These are phyloP conservation scores for Torymus auratus DNA, from an alignment of 2,888 invertebrate species.

Conservation along the genomic window DNA sequence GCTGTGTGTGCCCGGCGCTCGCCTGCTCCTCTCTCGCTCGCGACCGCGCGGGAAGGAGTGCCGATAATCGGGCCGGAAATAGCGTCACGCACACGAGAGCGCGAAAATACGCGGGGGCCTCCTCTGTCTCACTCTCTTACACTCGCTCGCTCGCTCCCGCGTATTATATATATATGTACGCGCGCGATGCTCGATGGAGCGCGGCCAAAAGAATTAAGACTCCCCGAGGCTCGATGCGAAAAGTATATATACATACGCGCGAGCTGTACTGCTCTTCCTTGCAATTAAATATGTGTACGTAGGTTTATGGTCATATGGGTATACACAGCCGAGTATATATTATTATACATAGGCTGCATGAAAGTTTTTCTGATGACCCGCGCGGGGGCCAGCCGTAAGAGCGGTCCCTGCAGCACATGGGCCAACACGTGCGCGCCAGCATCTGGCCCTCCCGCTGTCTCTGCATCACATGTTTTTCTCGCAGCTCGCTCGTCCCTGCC, in stretches of 20 bases:
- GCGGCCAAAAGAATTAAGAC: constrained; percentile 44
- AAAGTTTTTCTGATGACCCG: too few species aligned
- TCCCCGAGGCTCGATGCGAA: constrained; percentile 8
- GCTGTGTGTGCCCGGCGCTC: background rate
- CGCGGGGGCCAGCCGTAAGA: too few species aligned
- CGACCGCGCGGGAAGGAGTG: constrained; percentile 63
- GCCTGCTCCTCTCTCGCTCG: constrained; percentile 12
- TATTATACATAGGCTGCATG: too few species aligned
- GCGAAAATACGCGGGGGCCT: constrained; percentile 45
- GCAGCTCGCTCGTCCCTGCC: background rate
- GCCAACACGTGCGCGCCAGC: constrained; percentile 49
- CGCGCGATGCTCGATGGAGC: constrained; percentile 55
- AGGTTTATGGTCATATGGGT: too few species aligned
- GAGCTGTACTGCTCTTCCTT: constrained; percentile 20
- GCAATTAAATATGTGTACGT: constrained; percentile 7
- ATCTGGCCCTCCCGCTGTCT: constrained; percentile 44
- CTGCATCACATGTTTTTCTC: background rate
- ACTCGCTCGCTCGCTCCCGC: constrained; percentile 26
- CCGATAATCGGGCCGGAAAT: constrained; percentile 68
- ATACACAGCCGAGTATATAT: too few species aligned
- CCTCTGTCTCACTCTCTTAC: constrained; percentile 40
- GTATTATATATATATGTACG: too few species aligned
- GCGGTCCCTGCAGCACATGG: background rate
- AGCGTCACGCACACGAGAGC: constrained; percentile 64
- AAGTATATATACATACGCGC: background rate